phyloP scores from a whole-genome alignment of 2,888 invertebrate species.

The Cenopis cana region DNA sequence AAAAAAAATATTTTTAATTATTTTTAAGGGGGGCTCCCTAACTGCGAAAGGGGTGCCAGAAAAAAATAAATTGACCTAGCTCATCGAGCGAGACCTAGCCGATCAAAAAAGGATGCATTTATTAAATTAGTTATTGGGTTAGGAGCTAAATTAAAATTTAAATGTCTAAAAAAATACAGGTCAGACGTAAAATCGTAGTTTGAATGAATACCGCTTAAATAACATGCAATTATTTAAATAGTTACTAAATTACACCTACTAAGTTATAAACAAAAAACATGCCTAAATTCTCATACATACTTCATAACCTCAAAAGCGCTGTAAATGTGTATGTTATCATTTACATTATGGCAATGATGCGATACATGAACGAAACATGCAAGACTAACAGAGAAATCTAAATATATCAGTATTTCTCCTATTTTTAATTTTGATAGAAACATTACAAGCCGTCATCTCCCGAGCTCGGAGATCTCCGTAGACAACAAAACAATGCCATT shows the following conservation, averaged over 20 bases:
- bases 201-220: background rate
- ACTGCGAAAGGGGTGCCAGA: too few relatives aligned
- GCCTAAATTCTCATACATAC: background rate
- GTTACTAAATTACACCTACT: background rate
- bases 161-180: background rate
- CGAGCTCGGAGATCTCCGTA: too few relatives aligned
- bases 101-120: constrained; percentile 2
- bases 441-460: too few relatives aligned
- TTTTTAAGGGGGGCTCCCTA: too few relatives aligned
- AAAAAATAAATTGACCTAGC: too few relatives aligned
- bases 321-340: background rate
- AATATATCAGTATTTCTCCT: background rate
- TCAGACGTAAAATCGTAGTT: background rate
- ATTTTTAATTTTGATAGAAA: background rate
- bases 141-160: background rate
- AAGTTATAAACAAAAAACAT: background rate
- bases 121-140: background rate
- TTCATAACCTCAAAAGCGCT: constrained; percentile 10
- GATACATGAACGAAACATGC: constrained; percentile 28
- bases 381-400: background rate
- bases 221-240: background rate
- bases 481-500: too few relatives aligned
- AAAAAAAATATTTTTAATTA: too few relatives aligned
- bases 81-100: too few relatives aligned
- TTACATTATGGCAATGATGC: constrained; percentile 31